Conservation (phyloP, 1,140 invertebrate species). For the Heterodera schachtii region DNA sequence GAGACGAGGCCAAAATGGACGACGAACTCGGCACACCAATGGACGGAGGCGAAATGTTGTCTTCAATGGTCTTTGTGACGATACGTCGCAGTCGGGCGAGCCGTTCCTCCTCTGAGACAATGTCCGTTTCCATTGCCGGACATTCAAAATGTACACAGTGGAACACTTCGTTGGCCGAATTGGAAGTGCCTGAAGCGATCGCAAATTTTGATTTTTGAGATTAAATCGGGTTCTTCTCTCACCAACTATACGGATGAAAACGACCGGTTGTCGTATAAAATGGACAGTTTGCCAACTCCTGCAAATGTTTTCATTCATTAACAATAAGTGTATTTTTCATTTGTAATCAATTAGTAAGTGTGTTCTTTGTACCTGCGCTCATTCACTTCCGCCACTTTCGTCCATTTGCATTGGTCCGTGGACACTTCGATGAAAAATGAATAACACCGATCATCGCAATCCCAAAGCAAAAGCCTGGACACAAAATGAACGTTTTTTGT, state of each 20-base stretch:
- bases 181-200: conserved; percentile 37
- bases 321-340: background rate
- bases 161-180: conserved; percentile 76
- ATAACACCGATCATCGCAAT: conserved; percentile 93
- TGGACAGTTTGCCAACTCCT: conserved; percentile 87
- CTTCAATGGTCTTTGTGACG: conserved; percentile 3
- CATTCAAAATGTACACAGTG: conserved; percentile 97
- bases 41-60: background rate
- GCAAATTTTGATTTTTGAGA: conserved; percentile 34
- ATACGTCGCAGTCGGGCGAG: conserved; percentile 10
- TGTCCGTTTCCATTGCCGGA: conserved; percentile 68
- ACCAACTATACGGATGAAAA: conserved; percentile 81
- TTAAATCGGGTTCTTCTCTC: background rate
- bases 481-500: background rate
- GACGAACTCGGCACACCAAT: background rate
- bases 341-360: background rate
- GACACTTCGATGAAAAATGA: conserved; percentile 95
- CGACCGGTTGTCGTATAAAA: conserved; percentile 80
- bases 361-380: conserved; percentile 70
- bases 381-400: conserved; percentile 78
- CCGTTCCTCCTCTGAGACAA: conserved; percentile 20
- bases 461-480: conserved; percentile 84
- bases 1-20: background rate
- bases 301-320: background rate
- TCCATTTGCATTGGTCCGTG: conserved; percentile 86